phyloP scores from a whole-genome alignment of 2,797 vertebrate genomes.

The Enteromius fasciolatus region DNA sequence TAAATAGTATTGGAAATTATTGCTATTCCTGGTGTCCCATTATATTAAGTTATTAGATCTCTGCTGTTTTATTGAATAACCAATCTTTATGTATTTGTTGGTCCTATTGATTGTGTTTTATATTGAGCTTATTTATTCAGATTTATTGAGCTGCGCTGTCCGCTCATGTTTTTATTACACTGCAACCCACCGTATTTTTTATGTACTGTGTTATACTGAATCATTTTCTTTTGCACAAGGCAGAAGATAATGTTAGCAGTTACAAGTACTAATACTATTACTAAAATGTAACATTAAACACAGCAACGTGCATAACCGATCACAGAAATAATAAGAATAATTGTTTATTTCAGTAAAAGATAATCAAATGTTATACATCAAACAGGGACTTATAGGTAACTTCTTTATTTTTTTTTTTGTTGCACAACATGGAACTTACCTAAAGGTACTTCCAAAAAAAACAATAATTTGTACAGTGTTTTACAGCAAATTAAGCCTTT shows the following conservation, averaged over 20 bases:
- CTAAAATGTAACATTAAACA: background rate
- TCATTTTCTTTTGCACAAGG: background rate
- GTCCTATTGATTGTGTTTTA: background rate
- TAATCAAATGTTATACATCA: background rate
- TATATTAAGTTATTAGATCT: background rate
- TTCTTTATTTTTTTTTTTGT: background rate
- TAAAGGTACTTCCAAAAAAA: background rate
- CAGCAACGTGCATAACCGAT: background rate
- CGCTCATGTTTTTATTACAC: background rate
- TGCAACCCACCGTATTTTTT: background rate
- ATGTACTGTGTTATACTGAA: background rate
- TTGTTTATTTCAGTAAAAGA: background rate
- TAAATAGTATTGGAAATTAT: background rate
- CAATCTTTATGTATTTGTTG: constrained; percentile 3
- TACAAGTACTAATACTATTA: background rate
- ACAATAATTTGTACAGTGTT: background rate
- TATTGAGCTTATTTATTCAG: constrained; percentile 8
- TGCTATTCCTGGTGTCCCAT: background rate
- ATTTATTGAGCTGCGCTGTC: background rate
- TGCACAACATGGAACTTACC: background rate
- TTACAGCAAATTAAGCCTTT: background rate
- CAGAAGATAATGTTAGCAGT: background rate
- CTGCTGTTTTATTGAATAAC: constrained; percentile 2
- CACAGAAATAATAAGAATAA: background rate
- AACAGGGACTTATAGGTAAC: background rate